Evolutionary conservation across 2,113 vertebrate species (phyloP).

Genomic region (Callaeas wilsoni): DNA sequence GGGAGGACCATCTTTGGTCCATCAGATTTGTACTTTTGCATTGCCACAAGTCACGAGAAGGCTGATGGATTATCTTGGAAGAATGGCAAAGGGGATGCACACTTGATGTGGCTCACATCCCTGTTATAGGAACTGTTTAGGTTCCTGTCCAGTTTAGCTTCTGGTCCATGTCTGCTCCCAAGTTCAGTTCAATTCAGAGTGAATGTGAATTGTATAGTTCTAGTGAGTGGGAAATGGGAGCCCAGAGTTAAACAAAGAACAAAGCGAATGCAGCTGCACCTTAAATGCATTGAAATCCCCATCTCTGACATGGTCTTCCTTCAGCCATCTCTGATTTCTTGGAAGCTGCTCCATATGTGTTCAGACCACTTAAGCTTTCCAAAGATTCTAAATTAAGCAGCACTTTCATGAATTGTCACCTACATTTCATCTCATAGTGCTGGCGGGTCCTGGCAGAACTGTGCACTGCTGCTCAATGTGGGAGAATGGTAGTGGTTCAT

Average conservation of each 20-base stretch:
- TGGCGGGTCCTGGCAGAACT: neutral
- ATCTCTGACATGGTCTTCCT: neutral
- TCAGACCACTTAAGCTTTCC: neutral
- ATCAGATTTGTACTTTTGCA: neutral
- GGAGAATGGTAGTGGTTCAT: neutral
- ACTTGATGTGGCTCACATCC: rapidly evolving
- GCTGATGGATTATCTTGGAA: neutral
- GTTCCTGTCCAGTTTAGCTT: neutral
- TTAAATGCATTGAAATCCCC: neutral
- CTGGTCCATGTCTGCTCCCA: neutral
- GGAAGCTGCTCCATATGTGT: neutral
- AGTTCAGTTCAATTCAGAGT: neutral
- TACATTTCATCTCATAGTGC: neutral
- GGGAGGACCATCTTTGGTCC: neutral
- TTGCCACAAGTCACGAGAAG: neutral
- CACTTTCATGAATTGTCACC: neutral
- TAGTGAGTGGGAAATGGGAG: neutral
- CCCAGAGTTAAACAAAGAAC: neutral
- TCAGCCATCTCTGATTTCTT: neutral
- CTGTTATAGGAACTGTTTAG: neutral
- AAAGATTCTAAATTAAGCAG: neutral
- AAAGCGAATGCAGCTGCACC: neutral
- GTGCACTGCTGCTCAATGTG: neutral
- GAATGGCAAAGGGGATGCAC: rapidly evolving
- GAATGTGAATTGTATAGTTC: neutral